phyloP scores from a whole-genome alignment of 2,113 vertebrate species.

The Scatophagus argus region DNA sequence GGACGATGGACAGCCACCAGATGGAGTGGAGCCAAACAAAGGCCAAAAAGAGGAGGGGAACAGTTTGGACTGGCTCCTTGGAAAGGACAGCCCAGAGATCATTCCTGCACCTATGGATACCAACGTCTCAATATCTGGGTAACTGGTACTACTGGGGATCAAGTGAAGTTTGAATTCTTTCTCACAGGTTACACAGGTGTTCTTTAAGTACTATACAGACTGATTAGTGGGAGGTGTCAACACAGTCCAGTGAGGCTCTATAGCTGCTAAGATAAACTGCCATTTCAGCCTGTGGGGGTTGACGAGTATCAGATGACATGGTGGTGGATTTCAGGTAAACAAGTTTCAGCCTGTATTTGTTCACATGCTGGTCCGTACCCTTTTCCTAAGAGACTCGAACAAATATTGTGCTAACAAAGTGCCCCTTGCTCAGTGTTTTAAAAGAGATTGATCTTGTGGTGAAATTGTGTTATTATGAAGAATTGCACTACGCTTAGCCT shows the following conservation, averaged over 20 bases:
- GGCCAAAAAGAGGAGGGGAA: not conserved
- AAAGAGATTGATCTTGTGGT: not conserved
- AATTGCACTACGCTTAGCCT: not conserved
- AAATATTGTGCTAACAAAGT: not conserved
- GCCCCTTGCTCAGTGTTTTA: not conserved
- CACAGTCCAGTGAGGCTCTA: not conserved
- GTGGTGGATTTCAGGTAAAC: not conserved
- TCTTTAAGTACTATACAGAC: not conserved
- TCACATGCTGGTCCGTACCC: not conserved
- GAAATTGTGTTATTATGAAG: not conserved
- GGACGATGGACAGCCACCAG: not conserved
- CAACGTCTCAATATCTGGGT: constrained; percentile 4
- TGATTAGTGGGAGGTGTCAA: not conserved
- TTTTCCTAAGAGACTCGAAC: not conserved
- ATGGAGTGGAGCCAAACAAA: not conserved
- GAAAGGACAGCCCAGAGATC: not conserved
- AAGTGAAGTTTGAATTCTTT: not conserved
- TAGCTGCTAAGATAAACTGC: not conserved
- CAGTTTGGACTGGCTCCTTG: constrained; percentile 40
- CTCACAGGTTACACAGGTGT: not conserved
- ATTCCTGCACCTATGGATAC: constrained; percentile 45
- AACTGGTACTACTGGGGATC: not conserved
- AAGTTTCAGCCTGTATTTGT: not conserved
- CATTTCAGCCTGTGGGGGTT: not conserved
- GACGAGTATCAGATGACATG: not conserved